Conservation (phyloP, 2,113 vertebrate species). For the Oxygymnocypris stewartii region DNA sequence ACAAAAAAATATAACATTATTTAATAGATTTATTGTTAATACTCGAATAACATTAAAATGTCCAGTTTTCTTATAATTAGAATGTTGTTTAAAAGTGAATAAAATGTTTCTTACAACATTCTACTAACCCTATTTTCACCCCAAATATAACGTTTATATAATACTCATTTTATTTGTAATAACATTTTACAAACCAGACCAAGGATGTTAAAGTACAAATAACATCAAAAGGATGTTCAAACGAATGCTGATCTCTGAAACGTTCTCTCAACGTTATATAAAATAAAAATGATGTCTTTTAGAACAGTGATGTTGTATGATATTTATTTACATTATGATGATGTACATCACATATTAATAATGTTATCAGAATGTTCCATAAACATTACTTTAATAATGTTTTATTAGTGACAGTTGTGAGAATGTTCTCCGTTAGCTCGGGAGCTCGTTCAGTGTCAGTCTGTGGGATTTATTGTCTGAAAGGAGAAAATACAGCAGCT, state of each 20-base stretch:
- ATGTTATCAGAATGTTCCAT: too few relatives aligned
- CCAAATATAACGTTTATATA: background rate
- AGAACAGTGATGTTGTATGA: too few relatives aligned
- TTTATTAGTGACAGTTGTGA: background rate
- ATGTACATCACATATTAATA: background rate
- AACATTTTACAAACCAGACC: background rate
- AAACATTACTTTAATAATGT: background rate
- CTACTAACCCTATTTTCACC: background rate
- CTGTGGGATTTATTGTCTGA: background rate
- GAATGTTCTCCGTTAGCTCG: background rate
- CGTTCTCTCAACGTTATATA: background rate
- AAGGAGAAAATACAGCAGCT: background rate
- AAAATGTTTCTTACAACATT: background rate
- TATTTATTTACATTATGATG: too few relatives aligned
- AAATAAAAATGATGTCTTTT: background rate
- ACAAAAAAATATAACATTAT: too few relatives aligned
- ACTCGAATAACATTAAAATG: background rate
- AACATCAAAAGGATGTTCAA: background rate
- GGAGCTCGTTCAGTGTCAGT: background rate
- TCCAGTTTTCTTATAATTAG: background rate
- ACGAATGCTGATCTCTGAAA: background rate
- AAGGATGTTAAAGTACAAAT: background rate
- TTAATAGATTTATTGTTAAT: too few relatives aligned
- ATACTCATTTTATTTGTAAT: background rate
- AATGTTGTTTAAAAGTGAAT: background rate